These are phyloP conservation scores for Bombylius major DNA, from an alignment of 2,888 invertebrate genomes.

Conservation along the genomic window DNA sequence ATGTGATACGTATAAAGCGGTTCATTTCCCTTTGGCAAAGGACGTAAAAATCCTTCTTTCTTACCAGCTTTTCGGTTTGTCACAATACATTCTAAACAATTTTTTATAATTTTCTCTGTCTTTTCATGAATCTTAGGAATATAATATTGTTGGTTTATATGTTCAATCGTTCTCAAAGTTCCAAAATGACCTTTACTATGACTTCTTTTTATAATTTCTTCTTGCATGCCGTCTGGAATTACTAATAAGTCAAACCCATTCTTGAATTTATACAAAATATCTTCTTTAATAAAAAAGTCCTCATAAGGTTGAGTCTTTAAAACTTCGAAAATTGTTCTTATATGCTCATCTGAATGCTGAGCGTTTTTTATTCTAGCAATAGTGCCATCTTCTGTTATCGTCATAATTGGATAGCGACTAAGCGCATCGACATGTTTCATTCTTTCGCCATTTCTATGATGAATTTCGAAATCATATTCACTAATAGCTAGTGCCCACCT, in stretches of 20 bases:
- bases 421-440: too few species aligned
- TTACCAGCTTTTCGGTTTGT: not conserved
- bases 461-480: too few species aligned
- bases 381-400: too few species aligned
- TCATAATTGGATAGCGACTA: too few species aligned
- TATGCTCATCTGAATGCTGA: too few species aligned
- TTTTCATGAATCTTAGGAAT: conserved; percentile 9
- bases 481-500: too few species aligned
- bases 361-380: too few species aligned
- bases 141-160: conserved; percentile 19
- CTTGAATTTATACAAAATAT: not conserved
- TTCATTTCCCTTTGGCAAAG: not conserved
- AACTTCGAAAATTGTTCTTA: too few species aligned
- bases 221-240: conserved; percentile 24
- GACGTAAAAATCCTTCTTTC: not conserved
- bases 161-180: conserved; percentile 16
- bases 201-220: conserved; percentile 21
- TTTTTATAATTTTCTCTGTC: not conserved
- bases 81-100: not conserved
- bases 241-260: conserved; percentile 12
- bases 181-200: conserved; percentile 28
- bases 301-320: not conserved
- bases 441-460: too few species aligned
- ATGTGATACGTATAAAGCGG: too few species aligned
- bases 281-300: not conserved